phyloP scores from a whole-genome alignment of 1,140 invertebrate genomes.

The Thereuonema tuberculata region DNA sequence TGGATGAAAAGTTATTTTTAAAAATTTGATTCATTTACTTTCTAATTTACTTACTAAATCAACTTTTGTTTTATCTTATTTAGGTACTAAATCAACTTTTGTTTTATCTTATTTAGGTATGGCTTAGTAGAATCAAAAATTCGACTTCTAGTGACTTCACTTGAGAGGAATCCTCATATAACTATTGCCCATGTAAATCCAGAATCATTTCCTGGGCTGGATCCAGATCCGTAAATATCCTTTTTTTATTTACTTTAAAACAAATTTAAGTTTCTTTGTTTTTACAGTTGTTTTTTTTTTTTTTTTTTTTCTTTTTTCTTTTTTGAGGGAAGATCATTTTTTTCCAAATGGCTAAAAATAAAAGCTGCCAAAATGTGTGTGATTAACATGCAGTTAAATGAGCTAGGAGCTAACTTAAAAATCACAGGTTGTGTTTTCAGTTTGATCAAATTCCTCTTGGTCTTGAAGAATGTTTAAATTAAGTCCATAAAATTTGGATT shows the following conservation, averaged over 20 bases:
- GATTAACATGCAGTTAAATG: no score
- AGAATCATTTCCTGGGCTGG: slow-evolving; percentile 50
- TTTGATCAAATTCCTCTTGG: no score
- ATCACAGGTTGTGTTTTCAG: no score
- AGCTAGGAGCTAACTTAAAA: no score
- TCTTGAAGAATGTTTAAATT: no score
- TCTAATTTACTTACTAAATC: neutral
- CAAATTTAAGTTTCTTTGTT: neutral
- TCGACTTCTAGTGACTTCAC: slow-evolving; percentile 71
- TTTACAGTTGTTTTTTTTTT: no score
- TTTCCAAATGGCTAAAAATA: no score
- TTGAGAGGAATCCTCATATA: slow-evolving; percentile 85
- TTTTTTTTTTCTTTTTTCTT: neutral
- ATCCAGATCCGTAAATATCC: slow-evolving; percentile 22
- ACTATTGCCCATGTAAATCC: slow-evolving; percentile 90
- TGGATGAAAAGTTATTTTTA: no score
- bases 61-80: neutral
- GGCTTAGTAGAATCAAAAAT: slow-evolving; percentile 96
- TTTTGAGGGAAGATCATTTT: no score
- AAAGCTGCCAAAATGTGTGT: no score
- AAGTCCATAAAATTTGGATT: no score
- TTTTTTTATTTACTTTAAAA: slow-evolving; percentile 17
- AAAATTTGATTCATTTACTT: neutral
- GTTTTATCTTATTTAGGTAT: slow-evolving; percentile 30
- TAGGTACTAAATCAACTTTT: neutral